Base-by-base conservation (phyloP, 1,140 invertebrate genomes). In the Drosophila funebris region DNA sequence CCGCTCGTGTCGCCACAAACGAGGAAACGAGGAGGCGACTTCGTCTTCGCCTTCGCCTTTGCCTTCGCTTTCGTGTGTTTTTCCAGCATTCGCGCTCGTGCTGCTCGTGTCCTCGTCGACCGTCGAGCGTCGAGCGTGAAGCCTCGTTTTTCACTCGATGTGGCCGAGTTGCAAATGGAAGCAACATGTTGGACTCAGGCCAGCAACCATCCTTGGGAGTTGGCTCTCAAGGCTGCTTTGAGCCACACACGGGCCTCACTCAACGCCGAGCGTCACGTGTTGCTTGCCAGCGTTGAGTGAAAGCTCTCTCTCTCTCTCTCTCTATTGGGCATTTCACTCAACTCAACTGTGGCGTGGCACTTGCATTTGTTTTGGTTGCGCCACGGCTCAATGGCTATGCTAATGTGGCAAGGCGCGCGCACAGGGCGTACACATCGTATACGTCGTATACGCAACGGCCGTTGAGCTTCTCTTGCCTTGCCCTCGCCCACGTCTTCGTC, bases 261-360 rank as follows among this genome's bases (percentile, higher is more conserved):
- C 64, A 57, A 73, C 16, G 56, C 31, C n/a, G 5, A 11, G 68
- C 78, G 78, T 87, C 82, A 87, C 83, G 82, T 87, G 83, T 87
- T 87, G 82, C 82, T 41, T 61, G 58, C 37, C 8, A 22, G 52
- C 57, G 63, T 43, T 39, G 64, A 66, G 68, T 41, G 36, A 72
- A 61, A 61, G 69, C 69, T 72, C 44, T 33, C 43, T 20, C 29
- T 14, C 1, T 16, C 37, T 5, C 3, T 3, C 7, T 1, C n/a
- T 8, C 24, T 31, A 0, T 7, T 48, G 5, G 22, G n/a, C 4
- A 9, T 27, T 29, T 36, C 48, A 63, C 62, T 70, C 53, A 8
- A 60, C 57, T 60, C 57, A 60, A 36, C 27, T 58, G 56, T 58
- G 41, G 52, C 68, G 31, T 85, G 52, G 31, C 33, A 41, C 36